These are phyloP conservation scores for Gobionotothen gibberifrons DNA, from an alignment of 2,797 vertebrate genomes.

Conservation along the genomic window DNA sequence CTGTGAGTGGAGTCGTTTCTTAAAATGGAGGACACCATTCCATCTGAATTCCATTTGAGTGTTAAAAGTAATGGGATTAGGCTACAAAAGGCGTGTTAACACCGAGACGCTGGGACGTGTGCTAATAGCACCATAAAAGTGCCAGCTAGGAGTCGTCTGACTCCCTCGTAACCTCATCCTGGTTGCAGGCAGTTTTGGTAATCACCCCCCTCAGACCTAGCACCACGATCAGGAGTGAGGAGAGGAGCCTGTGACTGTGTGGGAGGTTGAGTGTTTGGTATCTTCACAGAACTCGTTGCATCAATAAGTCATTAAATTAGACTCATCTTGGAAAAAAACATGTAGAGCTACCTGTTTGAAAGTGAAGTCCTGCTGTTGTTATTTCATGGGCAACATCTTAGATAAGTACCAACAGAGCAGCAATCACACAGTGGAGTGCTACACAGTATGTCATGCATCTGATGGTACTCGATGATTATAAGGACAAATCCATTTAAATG, in stretches of 20 bases:
- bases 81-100: constrained; percentile 61
- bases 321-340: constrained; percentile 36
- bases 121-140: constrained; percentile 78
- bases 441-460: background rate
- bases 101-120: constrained; percentile 59
- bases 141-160: constrained; percentile 64
- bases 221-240: constrained; percentile 27
- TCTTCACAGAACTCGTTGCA: constrained; percentile 39
- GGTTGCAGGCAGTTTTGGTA: constrained; percentile 48
- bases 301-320: constrained; percentile 63
- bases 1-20: constrained; percentile 64
- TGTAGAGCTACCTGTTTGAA: constrained; percentile 42
- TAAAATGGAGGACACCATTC: constrained; percentile 66
- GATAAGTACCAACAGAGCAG: constrained; percentile 23
- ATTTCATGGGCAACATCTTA: constrained; percentile 14
- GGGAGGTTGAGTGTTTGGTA: constrained; percentile 60
- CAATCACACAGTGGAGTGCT: constrained; percentile 10
- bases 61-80: constrained; percentile 68
- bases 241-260: constrained; percentile 13
- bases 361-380: constrained; percentile 47
- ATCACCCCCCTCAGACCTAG: constrained; percentile 51
- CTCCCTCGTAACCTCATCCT: constrained; percentile 54
- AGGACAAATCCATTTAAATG: constrained; percentile 16
- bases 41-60: constrained; percentile 74
- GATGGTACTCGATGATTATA: background rate